Conservation (phyloP, 2,113 vertebrate species). For the Lichenostomus cassidix region DNA sequence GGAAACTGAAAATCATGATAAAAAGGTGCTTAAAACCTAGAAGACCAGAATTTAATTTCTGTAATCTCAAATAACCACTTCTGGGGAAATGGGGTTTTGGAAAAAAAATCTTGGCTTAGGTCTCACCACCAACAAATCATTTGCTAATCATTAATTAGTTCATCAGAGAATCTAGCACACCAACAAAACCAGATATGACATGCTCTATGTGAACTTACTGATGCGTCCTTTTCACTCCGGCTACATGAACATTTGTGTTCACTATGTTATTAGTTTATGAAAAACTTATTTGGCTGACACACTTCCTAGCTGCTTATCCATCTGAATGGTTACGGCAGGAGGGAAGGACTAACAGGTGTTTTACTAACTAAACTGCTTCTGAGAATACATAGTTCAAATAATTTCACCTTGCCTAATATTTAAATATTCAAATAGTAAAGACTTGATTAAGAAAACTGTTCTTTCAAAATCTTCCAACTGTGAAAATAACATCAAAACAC, state of each 20-base stretch:
- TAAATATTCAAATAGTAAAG: neutral
- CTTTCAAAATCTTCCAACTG: neutral
- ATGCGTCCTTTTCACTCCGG: neutral
- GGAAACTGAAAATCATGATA: neutral
- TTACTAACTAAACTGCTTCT: neutral
- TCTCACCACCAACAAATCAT: neutral
- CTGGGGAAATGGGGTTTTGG: neutral
- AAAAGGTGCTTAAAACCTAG: neutral
- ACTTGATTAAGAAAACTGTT: neutral
- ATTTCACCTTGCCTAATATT: neutral
- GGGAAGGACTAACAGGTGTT: neutral
- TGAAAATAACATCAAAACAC: neutral
- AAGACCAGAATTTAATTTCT: neutral
- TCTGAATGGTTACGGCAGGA: neutral
- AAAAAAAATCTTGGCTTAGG: neutral
- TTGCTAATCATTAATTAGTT: conserved; percentile 34
- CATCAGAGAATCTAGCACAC: neutral
- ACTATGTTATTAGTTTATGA: neutral
- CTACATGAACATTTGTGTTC: neutral
- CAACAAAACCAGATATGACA: neutral
- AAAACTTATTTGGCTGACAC: neutral
- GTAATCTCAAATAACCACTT: neutral
- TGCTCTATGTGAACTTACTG: neutral
- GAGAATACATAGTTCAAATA: neutral
- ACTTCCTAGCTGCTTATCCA: neutral